Percentiles rank a stretch among this genome's conserved stretches.
Evolutionary conservation across 2,113 vertebrate species (phyloP).

Genomic region (Amblyornis subalaris): DNA sequence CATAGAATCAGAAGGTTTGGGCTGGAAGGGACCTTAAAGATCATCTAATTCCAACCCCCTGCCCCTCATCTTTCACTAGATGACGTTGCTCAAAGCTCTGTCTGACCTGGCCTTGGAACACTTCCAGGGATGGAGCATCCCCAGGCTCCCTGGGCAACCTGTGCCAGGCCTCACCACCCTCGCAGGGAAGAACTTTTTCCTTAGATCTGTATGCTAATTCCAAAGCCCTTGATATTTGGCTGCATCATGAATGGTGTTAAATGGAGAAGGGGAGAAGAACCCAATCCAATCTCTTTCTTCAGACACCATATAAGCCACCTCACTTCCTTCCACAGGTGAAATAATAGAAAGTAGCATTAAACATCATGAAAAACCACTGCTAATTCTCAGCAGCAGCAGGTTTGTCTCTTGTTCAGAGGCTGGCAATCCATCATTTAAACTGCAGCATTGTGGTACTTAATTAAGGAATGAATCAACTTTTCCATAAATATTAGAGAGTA

Average conservation of each 20-base stretch:
- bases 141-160: not conserved
- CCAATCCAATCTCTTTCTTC: not conserved
- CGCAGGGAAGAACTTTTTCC: not conserved
- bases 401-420: not conserved
- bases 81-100: not conserved
- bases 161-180: not conserved
- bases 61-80: not conserved
- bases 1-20: not conserved
- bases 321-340: not conserved
- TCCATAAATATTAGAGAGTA: not conserved
- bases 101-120: not conserved
- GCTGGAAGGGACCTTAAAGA: not conserved
- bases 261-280: not conserved
- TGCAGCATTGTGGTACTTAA: not conserved
- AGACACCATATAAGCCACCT: fast-evolving
- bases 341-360: not conserved
- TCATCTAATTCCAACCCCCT: not conserved
- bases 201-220: not conserved
- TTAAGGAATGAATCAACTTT: not conserved
- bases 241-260: not conserved
- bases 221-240: not conserved
- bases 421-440: not conserved
- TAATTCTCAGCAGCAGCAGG: not conserved
- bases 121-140: not conserved
- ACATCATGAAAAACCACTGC: not conserved